Conservation (phyloP, 2,888 invertebrate species). For the Lumbricus terrestris region DNA sequence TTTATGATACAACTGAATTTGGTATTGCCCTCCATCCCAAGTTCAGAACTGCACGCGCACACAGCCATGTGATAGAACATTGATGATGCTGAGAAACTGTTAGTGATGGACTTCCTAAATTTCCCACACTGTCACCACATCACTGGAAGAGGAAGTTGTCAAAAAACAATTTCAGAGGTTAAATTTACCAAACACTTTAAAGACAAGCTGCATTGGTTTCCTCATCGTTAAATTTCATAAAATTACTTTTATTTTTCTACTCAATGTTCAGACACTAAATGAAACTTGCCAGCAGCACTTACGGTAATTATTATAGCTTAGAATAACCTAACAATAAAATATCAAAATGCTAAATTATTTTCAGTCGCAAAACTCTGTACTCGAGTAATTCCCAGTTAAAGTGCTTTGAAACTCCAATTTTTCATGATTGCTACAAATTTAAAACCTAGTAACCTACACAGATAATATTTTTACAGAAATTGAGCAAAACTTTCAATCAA, state of each 20-base stretch:
- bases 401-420: not conserved
- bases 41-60: too few species aligned
- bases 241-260: not conserved
- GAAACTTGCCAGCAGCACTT: not conserved
- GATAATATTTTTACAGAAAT: not conserved
- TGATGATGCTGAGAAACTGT: too few species aligned
- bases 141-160: too few species aligned
- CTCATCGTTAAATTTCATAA: not conserved
- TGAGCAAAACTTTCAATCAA: not conserved
- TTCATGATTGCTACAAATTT: not conserved
- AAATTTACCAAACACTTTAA: too few species aligned
- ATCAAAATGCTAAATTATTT: not conserved
- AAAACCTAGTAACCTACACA: not conserved
- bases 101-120: too few species aligned
- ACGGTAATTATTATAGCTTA: too few species aligned
- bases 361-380: not conserved
- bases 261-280: not conserved
- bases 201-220: not conserved
- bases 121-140: too few species aligned
- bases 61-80: too few species aligned
- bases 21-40: too few species aligned
- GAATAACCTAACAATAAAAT: not conserved
- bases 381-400: not conserved
- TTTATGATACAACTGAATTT: too few species aligned
- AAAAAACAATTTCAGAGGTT: too few species aligned